phyloP scores from a whole-genome alignment of 2,888 invertebrate species.

The Agonopterix arenella region DNA sequence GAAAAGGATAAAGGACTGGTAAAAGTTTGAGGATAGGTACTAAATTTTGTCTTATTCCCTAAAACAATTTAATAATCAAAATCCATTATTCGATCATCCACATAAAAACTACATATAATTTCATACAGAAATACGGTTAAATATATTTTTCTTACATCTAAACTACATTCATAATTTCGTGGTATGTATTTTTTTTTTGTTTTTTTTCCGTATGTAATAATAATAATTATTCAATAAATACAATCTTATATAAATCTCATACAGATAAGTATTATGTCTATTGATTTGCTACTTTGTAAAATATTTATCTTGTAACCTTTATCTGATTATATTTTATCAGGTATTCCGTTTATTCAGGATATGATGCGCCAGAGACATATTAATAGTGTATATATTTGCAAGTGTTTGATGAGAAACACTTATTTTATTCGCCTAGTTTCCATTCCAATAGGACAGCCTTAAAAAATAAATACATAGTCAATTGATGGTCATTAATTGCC shows the following conservation, averaged over 20 bases:
- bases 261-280: slow-evolving; percentile 46
- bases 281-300: slow-evolving; percentile 54
- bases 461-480: no score
- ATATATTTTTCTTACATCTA: slow-evolving; percentile 72
- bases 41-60: slow-evolving; percentile 50
- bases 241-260: slow-evolving; percentile 59
- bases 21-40: slow-evolving; percentile 28
- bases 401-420: neutral
- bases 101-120: slow-evolving; percentile 77
- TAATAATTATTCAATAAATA: slow-evolving; percentile 54
- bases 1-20: neutral
- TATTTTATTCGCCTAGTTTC: no score
- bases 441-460: no score
- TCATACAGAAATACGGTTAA: slow-evolving; percentile 77
- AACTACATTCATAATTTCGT: slow-evolving; percentile 67
- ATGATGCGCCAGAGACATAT: slow-evolving; percentile 37
- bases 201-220: slow-evolving; percentile 57
- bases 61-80: slow-evolving; percentile 71
- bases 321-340: slow-evolving; percentile 55
- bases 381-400: neutral
- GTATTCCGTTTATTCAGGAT: slow-evolving; percentile 66
- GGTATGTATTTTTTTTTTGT: slow-evolving; percentile 62
- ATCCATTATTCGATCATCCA: slow-evolving; percentile 69
- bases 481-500: no score
- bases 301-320: slow-evolving; percentile 33